Base-by-base conservation (phyloP, 2,113 vertebrate genomes). In the Chaenocephalus aceratus region DNA sequence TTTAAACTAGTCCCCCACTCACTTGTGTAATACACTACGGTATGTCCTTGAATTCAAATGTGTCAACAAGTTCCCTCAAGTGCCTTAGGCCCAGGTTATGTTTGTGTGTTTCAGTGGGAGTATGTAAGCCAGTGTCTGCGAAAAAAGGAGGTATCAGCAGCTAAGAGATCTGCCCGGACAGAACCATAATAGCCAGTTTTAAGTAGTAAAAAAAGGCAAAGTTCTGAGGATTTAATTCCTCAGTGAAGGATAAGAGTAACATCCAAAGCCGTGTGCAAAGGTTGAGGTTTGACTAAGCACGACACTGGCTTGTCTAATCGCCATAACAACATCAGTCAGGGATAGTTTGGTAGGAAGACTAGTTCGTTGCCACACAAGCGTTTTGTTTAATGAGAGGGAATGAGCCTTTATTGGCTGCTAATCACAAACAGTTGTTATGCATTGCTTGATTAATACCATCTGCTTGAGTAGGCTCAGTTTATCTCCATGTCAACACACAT, bases 381-480 rank as follows among this genome's bases (percentile, higher is more conserved):
- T 69, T 84, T 36, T 23, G 56, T 60, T 76, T 84, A 87, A 85
- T 83, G 74, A 87, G 72, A 69, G 83, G 30, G 58, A 81, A 72
- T 72, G 58, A 70, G 72, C 58, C 63, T 75, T 49, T 60, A 51
- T 49, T 71, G 53, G 76, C 63, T 77, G 75, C 79, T 49, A 62
- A 76, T 67, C 79, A 68, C 72, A 88, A 88, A 88, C 84, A 76
- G 73, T 75, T 79, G 80, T 87, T 88, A 87, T 89, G 88, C 86
- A 89, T 83, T 82, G 78, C 88, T 86, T 91, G 90, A 91, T 93
- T 88, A 94, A 87, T 79, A 84, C 80, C 79, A 89, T 80, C 83
- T 91, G 84, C 83, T 81, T 65, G 67, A 88, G 79, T 56, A 36
- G 73, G 68, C 82, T 84, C 81, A 66, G 78, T 84, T 92, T 91